Percentiles rank a stretch among this genome's conserved stretches.
Evolutionary conservation across 2,797 vertebrate species (phyloP).

Genomic region (Microchirus variegatus): DNA sequence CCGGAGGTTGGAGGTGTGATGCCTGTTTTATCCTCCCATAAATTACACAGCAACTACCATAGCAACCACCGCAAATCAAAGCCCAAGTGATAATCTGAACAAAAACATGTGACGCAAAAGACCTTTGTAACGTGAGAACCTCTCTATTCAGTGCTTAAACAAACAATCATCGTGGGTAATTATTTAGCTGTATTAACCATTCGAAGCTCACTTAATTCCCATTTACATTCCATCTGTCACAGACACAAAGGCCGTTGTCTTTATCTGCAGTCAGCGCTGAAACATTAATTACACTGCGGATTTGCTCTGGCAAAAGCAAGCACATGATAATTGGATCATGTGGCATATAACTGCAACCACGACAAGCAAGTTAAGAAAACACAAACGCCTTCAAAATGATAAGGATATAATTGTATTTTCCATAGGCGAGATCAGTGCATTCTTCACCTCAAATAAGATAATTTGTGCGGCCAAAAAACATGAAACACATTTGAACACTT

Average conservation of each 20-base stretch:
- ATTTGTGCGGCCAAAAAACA: slow-evolving; percentile 23
- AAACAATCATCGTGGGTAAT: slow-evolving; percentile 69
- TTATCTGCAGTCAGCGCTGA: slow-evolving; percentile 69
- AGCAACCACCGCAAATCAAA: slow-evolving; percentile 36
- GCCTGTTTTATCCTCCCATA: slow-evolving; percentile 59
- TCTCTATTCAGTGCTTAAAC: slow-evolving; percentile 55
- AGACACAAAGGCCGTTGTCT: slow-evolving; percentile 69
- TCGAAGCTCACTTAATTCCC: slow-evolving; percentile 70
- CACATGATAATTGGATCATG: slow-evolving; percentile 53
- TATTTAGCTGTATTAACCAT: slow-evolving; percentile 69
- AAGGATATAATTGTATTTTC: slow-evolving; percentile 40
- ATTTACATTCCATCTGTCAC: slow-evolving; percentile 76
- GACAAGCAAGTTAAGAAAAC: slow-evolving; percentile 53
- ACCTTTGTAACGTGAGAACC: slow-evolving; percentile 57
- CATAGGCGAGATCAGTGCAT: slow-evolving; percentile 12
- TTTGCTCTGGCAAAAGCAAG: slow-evolving; percentile 55
- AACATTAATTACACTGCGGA: slow-evolving; percentile 68
- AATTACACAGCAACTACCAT: slow-evolving; percentile 30
- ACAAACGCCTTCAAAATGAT: slow-evolving; percentile 34
- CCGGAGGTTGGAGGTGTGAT: slow-evolving; percentile 66
- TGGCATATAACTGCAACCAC: slow-evolving; percentile 47
- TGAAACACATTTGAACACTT: slow-evolving; percentile 23
- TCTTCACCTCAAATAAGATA: slow-evolving; percentile 34
- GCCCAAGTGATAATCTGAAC: slow-evolving; percentile 40
- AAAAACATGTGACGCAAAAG: slow-evolving; percentile 42